Percentiles rank a stretch among this genome's conserved stretches.
phyloP scores from a whole-genome alignment of 2,888 invertebrate species.

The Ophion ellenae region DNA sequence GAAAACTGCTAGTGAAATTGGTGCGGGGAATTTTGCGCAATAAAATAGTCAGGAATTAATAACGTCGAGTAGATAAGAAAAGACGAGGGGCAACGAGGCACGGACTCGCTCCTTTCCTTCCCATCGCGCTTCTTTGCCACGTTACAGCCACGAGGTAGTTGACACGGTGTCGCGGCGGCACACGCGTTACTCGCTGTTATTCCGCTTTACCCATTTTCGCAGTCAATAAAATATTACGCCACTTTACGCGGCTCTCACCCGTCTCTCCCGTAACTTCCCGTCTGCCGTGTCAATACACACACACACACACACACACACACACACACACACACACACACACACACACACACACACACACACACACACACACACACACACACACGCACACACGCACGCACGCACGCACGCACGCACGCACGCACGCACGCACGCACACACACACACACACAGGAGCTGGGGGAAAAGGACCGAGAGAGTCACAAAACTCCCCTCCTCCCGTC shows the following conservation, averaged over 20 bases:
- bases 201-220: constrained; percentile 5
- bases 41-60: constrained; percentile 68
- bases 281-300: no score
- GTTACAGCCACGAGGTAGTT: not conserved
- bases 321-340: no score
- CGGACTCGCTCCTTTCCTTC: constrained; percentile 20
- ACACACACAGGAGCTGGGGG: no score
- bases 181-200: not conserved
- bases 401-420: no score
- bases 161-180: not conserved
- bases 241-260: not conserved
- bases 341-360: no score
- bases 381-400: no score
- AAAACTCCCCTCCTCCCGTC: no score
- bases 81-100: constrained; percentile 15
- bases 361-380: no score
- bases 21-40: constrained; percentile 51
- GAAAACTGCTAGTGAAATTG: constrained; percentile 43
- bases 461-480: no score
- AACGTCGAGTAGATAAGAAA: constrained; percentile 22
- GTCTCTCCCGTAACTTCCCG: no score
- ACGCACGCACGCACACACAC: no score
- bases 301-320: no score
- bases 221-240: constrained; percentile 30
- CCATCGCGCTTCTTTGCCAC: not conserved